Percentiles rank a stretch among this genome's conserved stretches.
Conservation (phyloP, 2,113 vertebrate species). For the Anoura caudifer region DNA sequence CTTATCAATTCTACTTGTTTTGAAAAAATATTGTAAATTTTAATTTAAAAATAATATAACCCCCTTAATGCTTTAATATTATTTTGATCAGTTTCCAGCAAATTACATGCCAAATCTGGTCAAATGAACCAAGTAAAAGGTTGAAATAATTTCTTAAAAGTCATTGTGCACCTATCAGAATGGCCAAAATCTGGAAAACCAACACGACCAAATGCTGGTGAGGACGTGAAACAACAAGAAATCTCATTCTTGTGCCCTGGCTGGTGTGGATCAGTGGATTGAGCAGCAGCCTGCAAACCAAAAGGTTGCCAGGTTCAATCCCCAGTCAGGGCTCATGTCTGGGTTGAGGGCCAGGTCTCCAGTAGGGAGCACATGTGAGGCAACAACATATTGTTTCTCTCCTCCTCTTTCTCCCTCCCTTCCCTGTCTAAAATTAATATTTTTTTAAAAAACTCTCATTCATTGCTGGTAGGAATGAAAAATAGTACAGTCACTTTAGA, state of each 20-base stretch:
- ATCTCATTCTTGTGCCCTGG: background rate
- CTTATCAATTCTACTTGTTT: slow-evolving; percentile 21
- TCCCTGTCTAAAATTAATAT: too few species aligned
- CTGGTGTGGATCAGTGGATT: too few species aligned
- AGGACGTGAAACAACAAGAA: background rate
- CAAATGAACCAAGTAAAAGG: background rate
- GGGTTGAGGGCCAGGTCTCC: too few species aligned
- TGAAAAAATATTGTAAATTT: background rate
- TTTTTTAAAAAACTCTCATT: background rate
- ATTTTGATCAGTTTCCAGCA: background rate
- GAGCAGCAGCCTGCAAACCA: too few species aligned
- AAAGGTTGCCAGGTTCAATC: too few species aligned
- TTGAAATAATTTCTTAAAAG: background rate
- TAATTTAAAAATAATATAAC: background rate
- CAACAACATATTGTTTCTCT: too few species aligned
- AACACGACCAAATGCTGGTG: background rate
- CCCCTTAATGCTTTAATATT: background rate
- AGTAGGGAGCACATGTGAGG: too few species aligned
- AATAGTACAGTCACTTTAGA: background rate
- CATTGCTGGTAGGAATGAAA: background rate
- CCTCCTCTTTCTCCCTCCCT: too few species aligned
- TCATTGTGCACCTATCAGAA: background rate
- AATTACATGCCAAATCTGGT: background rate
- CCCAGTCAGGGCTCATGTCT: too few species aligned
- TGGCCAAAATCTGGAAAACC: background rate